Evolutionary conservation across 2,888 invertebrate species (phyloP), one percentile per base, ranked within the genome.

Genomic region (Noctua fimbriata): DNA sequence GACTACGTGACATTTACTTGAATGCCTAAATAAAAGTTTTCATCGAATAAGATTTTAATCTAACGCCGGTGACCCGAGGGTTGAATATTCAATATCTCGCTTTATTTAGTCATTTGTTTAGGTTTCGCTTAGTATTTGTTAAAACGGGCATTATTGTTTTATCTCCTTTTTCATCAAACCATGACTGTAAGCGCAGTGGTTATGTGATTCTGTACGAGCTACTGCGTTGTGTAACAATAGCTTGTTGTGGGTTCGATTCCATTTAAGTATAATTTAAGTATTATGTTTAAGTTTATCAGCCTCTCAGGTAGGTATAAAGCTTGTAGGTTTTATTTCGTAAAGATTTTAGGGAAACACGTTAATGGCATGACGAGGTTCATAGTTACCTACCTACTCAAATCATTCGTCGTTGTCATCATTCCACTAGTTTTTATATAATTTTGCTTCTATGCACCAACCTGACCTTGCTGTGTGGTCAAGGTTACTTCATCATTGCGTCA

Each of bases 401-500:
- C 52, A 74, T 71, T 47, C 24, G 32, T 49, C 41, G 63, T 65
- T 84, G 58, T 73, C 47, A 55, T 69, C 18, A 72, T 72, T 72
- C 49, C 16, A 60, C 70, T 63, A n/a, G 52, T 71, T 70, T 81
- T 49, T 69, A 74, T 69, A 55, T 67, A 28, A 52, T 28, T 58
- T 55, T 63, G 36, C 36, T 44, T 69, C 36, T 47, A n/a, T 65
- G n/a, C 47, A 55, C 12, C 5, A 6, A 82, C 24, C 32, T 52
- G 47, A 73, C 60, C 73, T 86, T 73, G 86, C n/a, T 12, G 16
- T 14, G 71, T 41, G 76, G 69, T 70, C 83, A 82, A 73, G 86
- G 83, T 52, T 76, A 41, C 41, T 85, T 41, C 28, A 52, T 28
- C 44, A 60, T 41, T 44, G 36, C 58, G 70, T 41, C 73, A 60